phyloP scores from a whole-genome alignment of 2,888 invertebrate genomes.

The Melieria picta region DNA sequence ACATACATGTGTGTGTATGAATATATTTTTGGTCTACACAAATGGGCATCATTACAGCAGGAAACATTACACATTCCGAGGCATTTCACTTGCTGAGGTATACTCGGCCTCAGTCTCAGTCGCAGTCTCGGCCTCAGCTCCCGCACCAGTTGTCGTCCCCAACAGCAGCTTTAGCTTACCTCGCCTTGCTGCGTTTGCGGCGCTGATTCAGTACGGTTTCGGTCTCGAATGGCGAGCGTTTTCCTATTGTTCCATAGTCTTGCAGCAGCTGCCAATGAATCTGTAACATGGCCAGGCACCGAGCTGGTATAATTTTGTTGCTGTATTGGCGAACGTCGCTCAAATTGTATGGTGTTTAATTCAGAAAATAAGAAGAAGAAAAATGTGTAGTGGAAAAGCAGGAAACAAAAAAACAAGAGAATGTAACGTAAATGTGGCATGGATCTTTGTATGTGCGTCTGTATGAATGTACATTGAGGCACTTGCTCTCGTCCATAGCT shows the following conservation, averaged over 20 bases:
- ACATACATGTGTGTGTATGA: neutral
- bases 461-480: no score
- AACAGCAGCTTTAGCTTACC: no score
- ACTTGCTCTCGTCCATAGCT: no score
- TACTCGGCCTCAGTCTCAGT: neutral
- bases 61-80: conserved; percentile 8
- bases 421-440: no score
- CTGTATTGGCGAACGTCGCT: neutral
- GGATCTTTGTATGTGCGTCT: no score
- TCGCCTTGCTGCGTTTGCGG: neutral
- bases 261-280: neutral
- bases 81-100: conserved; percentile 18
- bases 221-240: neutral
- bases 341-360: neutral
- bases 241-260: conserved; percentile 22
- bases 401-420: no score
- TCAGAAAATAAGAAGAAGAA: no score
- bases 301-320: neutral
- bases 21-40: neutral
- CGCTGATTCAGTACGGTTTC: neutral
- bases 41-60: conserved; percentile 22
- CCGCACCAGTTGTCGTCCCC: neutral
- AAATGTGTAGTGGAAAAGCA: no score
- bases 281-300: neutral
- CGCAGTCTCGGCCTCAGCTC: conserved; percentile 1